These are phyloP conservation scores for Cyclophora punctaria DNA, from an alignment of 2,888 invertebrate genomes.

Conservation along the genomic window DNA sequence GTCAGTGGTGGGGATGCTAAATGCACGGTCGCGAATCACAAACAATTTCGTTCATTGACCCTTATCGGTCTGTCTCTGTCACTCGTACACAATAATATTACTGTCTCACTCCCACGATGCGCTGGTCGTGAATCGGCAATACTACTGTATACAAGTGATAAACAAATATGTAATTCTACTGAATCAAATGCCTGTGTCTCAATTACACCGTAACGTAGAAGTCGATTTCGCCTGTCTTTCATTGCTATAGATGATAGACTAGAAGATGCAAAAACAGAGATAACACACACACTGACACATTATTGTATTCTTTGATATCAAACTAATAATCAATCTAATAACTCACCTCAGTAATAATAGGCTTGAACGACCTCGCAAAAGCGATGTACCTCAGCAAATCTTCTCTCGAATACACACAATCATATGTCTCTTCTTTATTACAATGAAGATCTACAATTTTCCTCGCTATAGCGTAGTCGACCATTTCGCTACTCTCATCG, in stretches of 20 bases:
- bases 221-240: too few species aligned
- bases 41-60: too few species aligned
- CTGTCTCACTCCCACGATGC: too few species aligned
- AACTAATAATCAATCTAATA: too few species aligned
- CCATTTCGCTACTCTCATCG: conserved; percentile 91
- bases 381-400: conserved; percentile 97
- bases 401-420: conserved; percentile 88
- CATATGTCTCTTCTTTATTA: conserved; percentile 85
- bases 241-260: not conserved
- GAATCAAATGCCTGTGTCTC: not conserved
- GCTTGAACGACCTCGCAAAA: conserved; percentile 96
- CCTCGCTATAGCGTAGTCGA: conserved; percentile 97
- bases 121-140: too few species aligned
- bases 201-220: not conserved
- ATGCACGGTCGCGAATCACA: too few species aligned
- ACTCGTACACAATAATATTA: too few species aligned
- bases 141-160: not conserved
- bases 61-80: too few species aligned
- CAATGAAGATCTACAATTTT: conserved; percentile 96
- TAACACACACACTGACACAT: too few species aligned
- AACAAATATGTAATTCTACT: not conserved
- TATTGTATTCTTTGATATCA: too few species aligned
- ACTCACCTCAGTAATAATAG: conserved; percentile 83
- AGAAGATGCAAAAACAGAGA: too few species aligned
- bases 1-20: too few species aligned